phyloP scores from a whole-genome alignment of 2,888 invertebrate species.

The Polydrusus tereticollis region DNA sequence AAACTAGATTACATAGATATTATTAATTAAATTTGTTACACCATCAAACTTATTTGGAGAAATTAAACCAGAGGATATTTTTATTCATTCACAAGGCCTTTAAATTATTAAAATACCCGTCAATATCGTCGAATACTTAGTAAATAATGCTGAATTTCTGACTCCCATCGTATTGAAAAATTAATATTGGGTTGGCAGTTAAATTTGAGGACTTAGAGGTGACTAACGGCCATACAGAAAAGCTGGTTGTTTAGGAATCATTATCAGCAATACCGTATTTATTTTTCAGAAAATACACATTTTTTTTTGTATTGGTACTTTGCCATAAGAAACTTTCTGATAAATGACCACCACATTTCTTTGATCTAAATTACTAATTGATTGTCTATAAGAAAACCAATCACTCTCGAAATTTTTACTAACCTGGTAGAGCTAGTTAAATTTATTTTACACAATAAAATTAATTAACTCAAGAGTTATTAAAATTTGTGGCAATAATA shows the following conservation, averaged over 20 bases:
- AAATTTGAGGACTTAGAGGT: background rate
- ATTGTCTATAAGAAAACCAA: too few relatives aligned
- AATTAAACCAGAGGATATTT: slow-evolving; percentile 1
- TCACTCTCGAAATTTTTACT: background rate
- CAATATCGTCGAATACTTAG: slow-evolving; percentile 4
- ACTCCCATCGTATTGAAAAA: background rate
- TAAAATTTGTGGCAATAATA: background rate
- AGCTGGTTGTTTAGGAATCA: too few relatives aligned
- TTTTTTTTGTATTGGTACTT: too few relatives aligned
- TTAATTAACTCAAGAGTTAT: background rate
- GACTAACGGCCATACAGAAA: background rate
- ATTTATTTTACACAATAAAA: background rate
- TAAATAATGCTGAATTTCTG: slow-evolving; percentile 12
- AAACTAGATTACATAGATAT: background rate
- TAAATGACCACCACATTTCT: too few relatives aligned
- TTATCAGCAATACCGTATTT: too few relatives aligned
- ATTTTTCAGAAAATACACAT: too few relatives aligned
- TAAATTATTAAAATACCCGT: slow-evolving; percentile 6
- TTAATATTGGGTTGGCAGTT: background rate
- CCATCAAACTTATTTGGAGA: slow-evolving; percentile 2
- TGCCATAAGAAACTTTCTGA: too few relatives aligned
- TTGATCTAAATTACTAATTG: too few relatives aligned
- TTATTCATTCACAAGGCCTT: slow-evolving; percentile 11
- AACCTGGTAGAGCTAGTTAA: background rate
- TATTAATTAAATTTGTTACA: slow-evolving; percentile 1